Evolutionary conservation across 1,140 invertebrate species (phyloP), one percentile per base, ranked within the genome.

Genomic region (Drosophila novamexicana): DNA sequence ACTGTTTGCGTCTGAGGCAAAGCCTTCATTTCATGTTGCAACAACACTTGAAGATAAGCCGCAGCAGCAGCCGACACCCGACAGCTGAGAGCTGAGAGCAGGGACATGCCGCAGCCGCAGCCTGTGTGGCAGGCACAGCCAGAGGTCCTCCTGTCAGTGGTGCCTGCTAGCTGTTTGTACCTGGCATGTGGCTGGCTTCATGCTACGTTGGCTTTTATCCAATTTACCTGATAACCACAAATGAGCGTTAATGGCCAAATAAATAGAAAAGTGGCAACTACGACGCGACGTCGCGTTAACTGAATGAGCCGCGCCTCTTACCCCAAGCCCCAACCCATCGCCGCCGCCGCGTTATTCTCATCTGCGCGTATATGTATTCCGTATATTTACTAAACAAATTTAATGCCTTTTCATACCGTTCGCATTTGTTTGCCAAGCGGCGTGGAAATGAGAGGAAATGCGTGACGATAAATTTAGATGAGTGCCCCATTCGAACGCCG

Each of bases 191-290:
- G 71, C 71, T 49, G 67, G 77, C 84, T 89, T 88, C 80, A 88
- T 89, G 84, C 80, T 89, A 88, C 84, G 84, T 89, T 88, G 84
- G 84, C 84, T 88, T 89, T 88, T 88, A 88, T 88, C 84, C 84
- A 88, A 88, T 88, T 88, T 88, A 88, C 84, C 84, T 88, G 84
- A 88, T 88, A 88, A 88, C 84, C 84, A 79, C 84, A 88, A 88
- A 88, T 88, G 84, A 88, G 84, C 84, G 84, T 88, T 88, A 88
- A 88, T 88, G 84, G 84, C 62, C 84, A 88, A 88, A 88, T 88
- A 88, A 88, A 88, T 88, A 88, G 79, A 88, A 89, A 88, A 88
- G 84, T 88, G 84, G 77, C 83, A 88, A 89, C 83, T 89, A 88
- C 84, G 83, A 53, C 73, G 81, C 79, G 78, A 78, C 84, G 79